Evolutionary conservation across 2,888 invertebrate genomes (phyloP), one percentile per base, ranked within the genome.

Genomic region (Operophtera brumata): DNA sequence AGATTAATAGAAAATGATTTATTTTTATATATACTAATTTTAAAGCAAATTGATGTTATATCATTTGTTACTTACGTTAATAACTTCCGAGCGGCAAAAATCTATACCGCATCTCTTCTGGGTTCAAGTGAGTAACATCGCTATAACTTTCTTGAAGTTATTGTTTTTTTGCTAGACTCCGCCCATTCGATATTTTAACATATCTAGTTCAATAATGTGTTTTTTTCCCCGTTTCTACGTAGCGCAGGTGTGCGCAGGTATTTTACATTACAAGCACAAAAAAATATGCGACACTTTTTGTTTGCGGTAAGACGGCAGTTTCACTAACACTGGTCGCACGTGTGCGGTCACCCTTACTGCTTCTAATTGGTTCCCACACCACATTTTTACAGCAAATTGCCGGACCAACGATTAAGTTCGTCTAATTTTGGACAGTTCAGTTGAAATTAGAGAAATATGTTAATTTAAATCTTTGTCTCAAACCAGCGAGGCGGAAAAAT

Each of bases 391-490:
- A 79, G 73, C 73, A 85, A 85, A 85, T 86, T 83, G 77, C 75
- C 70, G 70, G 74, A 62, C 75, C 73, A 77, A 75, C 78, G 77
- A 82, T 82, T 83, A 81, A 75, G 69, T 77, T 78, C 75, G 78
- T 81, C 82, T 79, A 85, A 89, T 85, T 86, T 82, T 80, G 80
- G 84, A 88, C 87, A 88, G 85, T 77, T 78, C 73, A 76, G 75
- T 79, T 76, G 70, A 78, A 82, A 82, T 88, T 84, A 84, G 80
- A 84, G 82, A 85, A 86, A 86, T 87, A 88, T 89, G 88, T 80
- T 83, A 89, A 89, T 88, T 82, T 66, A 67, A 64, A 76, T 79
- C 84, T 87, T 86, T 89, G 88, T 88, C 76, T 74, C 75, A 75
- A 67, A 53, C 74, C 86, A 79, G 44, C 82, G 75, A 83, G 84